Conservation (phyloP, 2,888 invertebrate genomes). For the Agriopis marginaria region DNA sequence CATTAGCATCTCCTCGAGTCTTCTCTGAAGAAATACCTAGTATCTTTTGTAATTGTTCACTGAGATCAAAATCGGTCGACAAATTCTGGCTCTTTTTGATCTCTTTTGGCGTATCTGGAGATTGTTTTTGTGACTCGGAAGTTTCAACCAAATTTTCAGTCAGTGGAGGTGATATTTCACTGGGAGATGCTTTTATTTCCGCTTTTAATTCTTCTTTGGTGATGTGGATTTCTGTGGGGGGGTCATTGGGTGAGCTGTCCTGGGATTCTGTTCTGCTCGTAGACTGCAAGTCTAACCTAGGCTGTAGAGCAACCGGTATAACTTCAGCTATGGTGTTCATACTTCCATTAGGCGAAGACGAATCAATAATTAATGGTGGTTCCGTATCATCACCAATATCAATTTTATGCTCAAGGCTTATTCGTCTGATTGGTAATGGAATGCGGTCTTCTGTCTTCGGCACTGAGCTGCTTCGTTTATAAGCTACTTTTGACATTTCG, state of each 20-base stretch:
- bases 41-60: constrained; percentile 83
- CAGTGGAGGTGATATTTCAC: constrained; percentile 80
- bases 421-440: constrained; percentile 68
- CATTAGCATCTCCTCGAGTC: constrained; percentile 66
- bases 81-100: constrained; percentile 82
- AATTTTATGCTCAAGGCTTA: constrained; percentile 82
- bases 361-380: constrained; percentile 80
- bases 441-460: constrained; percentile 76
- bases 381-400: constrained; percentile 83
- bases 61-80: constrained; percentile 82
- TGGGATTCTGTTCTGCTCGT: constrained; percentile 73
- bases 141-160: constrained; percentile 64
- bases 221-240: constrained; percentile 80
- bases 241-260: constrained; percentile 77
- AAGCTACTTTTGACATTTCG: constrained; percentile 76
- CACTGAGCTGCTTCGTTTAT: constrained; percentile 77
- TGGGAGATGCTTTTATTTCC: constrained; percentile 76
- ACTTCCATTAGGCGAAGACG: constrained; percentile 75
- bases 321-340: constrained; percentile 82
- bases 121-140: constrained; percentile 74
- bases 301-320: constrained; percentile 76
- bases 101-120: constrained; percentile 78
- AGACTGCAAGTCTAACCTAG: constrained; percentile 69
- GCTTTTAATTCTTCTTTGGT: constrained; percentile 66
- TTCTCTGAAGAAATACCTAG: constrained; percentile 82